These are phyloP conservation scores for Neostethus bicornis DNA, from an alignment of 2,797 vertebrate genomes.

Conservation along the genomic window DNA sequence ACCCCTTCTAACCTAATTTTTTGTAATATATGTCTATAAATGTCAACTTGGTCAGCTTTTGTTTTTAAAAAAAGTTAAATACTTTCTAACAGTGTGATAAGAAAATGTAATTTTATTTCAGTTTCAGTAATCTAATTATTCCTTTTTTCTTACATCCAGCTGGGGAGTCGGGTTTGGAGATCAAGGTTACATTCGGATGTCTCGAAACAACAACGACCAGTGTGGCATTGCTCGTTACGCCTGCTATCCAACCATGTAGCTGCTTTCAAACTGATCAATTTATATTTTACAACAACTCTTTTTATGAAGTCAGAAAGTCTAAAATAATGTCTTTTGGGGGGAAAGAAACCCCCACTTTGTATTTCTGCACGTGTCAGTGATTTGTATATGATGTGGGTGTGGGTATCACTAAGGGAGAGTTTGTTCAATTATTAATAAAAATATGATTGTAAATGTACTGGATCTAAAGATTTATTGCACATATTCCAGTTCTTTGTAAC, in stretches of 20 bases:
- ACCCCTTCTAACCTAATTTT: too few species aligned
- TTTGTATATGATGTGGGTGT: too few species aligned
- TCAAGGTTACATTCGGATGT: constrained; percentile 86
- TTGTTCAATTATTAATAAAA: too few species aligned
- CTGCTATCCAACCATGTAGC: constrained; percentile 84
- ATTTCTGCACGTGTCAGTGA: too few species aligned
- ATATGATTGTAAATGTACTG: too few species aligned
- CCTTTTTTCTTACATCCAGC: constrained; percentile 64
- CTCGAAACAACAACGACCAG: constrained; percentile 84
- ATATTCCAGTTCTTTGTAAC: neutral
- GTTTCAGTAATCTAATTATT: neutral
- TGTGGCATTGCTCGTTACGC: constrained; percentile 85
- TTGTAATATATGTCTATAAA: too few species aligned
- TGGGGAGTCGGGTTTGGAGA: constrained; percentile 86
- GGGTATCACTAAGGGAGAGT: too few species aligned
- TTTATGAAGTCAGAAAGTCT: neutral
- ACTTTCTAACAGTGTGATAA: too few species aligned
- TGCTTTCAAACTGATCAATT: neutral
- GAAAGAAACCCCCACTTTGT: too few species aligned
- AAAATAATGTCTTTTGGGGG: neutral
- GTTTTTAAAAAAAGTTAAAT: too few species aligned
- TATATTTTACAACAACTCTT: neutral
- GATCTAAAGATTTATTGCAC: too few species aligned
- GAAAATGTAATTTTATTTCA: neutral
- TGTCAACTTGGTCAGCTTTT: too few species aligned